Base-by-base conservation (phyloP, 2,113 vertebrate species). In the Bolborhynchus lineola region DNA sequence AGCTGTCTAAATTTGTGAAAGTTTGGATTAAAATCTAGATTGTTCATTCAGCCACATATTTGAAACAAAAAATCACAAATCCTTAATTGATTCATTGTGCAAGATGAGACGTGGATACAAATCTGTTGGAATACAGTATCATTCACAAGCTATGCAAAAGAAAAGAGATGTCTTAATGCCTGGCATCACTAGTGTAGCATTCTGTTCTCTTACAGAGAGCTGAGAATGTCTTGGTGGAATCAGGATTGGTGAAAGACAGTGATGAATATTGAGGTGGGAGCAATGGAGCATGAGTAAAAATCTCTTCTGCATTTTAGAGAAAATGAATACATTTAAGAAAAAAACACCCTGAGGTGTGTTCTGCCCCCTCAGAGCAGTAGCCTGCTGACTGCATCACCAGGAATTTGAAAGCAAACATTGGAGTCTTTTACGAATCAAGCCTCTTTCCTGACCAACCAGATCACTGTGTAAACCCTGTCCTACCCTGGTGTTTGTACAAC, bases 1-100 rank as follows among this genome's bases (percentile, higher is more conserved):
- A 85, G 21, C 53, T 86, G 80, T 53, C 47, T 86, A 79, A 91
- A 78, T 89, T 5, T 69, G 17, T 65, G 35, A 74, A 95, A 46
- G 60, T 91, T 69, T 94, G 65, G 65, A 57, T 82, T 65, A 94
- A 88, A 88, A 89, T 65, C 74, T 84, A 82, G 57, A 69, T 65
- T 10, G 9, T 39, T 18, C n/a, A 67, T 80, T 90, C 2, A 0
- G 28, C 50, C 55, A 46, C 69, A 44, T 33, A 39, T 15, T 79
- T 79, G 10, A 69, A 90, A 81, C 5, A 39, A 65, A 80, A 49
- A 35, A 17, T 62, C 37, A 63, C 19, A 57, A 31, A 68, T 85
- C 52, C 33, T 71, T 86, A 33, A 59, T 16, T 49, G 42, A 4
- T 70, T 88, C 55, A 39, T 23, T 81, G 29, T 33, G 75, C 3